phyloP scores from a whole-genome alignment of 1,140 invertebrate species.

The silkworm (Bombyx mori) region ASM3026992v2 NC_085127.1:9557501-9558000 shows the following conservation, averaged over 20 bases:
- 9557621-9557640: no score
- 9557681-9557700: slow-evolving; percentile 59
- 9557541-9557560: no score
- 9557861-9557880: slow-evolving; percentile 76
- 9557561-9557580: no score
- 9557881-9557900: slow-evolving; percentile 78
- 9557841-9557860: slow-evolving; percentile 73
- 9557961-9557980: no score
- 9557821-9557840: slow-evolving; percentile 77
- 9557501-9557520: no score
- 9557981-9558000: no score
- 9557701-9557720: slow-evolving; percentile 95
- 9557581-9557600: no score
- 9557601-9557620: no score
- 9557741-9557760: slow-evolving; percentile 94
- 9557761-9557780: slow-evolving; percentile 81
- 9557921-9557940: no score
- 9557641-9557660: slow-evolving; percentile 1
- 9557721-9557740: slow-evolving; percentile 91
- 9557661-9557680: slow-evolving; percentile 3
- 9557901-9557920: slow-evolving; percentile 76
- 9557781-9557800: slow-evolving; percentile 87
- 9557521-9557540: no score
- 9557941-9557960: no score
- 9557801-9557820: slow-evolving; percentile 80